Percentiles rank a stretch among this genome's conserved stretches.
Conservation (phyloP, 2,888 invertebrate genomes). For the Drosophila monieri region DNA sequence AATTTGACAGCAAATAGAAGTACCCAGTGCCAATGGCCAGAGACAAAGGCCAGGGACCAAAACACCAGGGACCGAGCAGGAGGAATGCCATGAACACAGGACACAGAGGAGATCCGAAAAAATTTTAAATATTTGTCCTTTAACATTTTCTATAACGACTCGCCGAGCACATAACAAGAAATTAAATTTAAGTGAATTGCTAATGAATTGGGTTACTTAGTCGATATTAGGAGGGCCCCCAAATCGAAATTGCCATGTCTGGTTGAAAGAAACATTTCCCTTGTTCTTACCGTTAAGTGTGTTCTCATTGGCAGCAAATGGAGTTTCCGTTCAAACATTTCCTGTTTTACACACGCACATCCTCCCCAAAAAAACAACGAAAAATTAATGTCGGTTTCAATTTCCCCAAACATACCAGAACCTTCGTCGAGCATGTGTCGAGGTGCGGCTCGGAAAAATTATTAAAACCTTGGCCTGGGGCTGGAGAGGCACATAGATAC, state of each 20-base stretch:
- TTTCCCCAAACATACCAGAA: slow-evolving; percentile 38
- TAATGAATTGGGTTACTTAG: slow-evolving; percentile 1
- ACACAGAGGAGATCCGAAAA: background rate
- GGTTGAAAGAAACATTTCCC: slow-evolving; percentile 1
- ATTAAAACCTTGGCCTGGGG: slow-evolving; percentile 46
- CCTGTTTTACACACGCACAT: slow-evolving; percentile 49
- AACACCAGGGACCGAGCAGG: too few relatives aligned
- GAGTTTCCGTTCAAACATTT: slow-evolving; percentile 68
- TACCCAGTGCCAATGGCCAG: slow-evolving; percentile 33
- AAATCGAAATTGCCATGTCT: background rate
- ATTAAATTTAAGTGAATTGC: slow-evolving; percentile 12
- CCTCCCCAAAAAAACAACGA: slow-evolving; percentile 8
- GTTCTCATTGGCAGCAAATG: slow-evolving; percentile 52
- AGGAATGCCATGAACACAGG: background rate
- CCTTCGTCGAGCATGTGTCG: slow-evolving; percentile 4
- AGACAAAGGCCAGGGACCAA: background rate
- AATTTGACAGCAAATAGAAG: slow-evolving; percentile 66
- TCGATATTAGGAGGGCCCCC: background rate
- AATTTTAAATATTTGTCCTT: slow-evolving; percentile 31
- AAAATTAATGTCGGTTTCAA: slow-evolving; percentile 26
- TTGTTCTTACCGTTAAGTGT: slow-evolving; percentile 26
- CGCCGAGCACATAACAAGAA: background rate
- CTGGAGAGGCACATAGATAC: slow-evolving; percentile 19
- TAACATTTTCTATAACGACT: background rate
- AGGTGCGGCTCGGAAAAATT: slow-evolving; percentile 62